Evolutionary conservation across 2,888 invertebrate species (phyloP), one percentile per base, ranked within the genome.

Genomic region (Caradrina clavipalpis): DNA sequence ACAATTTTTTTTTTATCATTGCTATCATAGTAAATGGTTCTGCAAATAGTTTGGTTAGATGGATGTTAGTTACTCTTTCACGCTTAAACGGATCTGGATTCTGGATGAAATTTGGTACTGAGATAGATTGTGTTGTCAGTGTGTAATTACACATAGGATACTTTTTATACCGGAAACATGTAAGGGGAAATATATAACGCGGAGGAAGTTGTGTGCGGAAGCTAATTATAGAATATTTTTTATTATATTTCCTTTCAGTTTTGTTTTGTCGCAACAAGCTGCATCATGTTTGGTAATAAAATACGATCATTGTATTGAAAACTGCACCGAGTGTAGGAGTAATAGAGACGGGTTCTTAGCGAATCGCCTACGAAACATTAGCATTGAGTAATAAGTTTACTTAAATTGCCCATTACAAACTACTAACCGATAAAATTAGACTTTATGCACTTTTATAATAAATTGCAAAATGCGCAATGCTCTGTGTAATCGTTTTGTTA

Each of bases 281-380:
- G 31, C 45, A 35, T 61, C 45, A 50, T 45, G 45, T 39, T 76
- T 45, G 19, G 21, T 42, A 56, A 60, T 60, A 71, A 42, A 63
- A 57, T 53, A 59, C 39, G 49, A 49, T 2, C 17, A 71, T 57
- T 62, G 51, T 62, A 65, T 68, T 55, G 55, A 61, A 68, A 73
- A 64, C 21, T 56, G 60, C 63, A 60, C 31, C 49, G n/a, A 54
- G 59, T 64, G 69, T 69, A 78, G 78, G 77, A 69, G 78, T 77
- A 73, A 57, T 54, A 54, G 50, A 56, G 59, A 66, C 64, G 26
- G 53, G 63, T 69, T 78, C 54, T 63, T 51, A 51, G 42, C 62
- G 57, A 53, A 69, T 73, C 58, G 66, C 74, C 50, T 73, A 66
- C 65, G 59, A 78, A 60, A 63, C 56, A 66, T 39, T 49, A 54